Evolutionary conservation across 2,113 vertebrate species (phyloP).

Genomic region (Dendrocopos noguchii): DNA sequence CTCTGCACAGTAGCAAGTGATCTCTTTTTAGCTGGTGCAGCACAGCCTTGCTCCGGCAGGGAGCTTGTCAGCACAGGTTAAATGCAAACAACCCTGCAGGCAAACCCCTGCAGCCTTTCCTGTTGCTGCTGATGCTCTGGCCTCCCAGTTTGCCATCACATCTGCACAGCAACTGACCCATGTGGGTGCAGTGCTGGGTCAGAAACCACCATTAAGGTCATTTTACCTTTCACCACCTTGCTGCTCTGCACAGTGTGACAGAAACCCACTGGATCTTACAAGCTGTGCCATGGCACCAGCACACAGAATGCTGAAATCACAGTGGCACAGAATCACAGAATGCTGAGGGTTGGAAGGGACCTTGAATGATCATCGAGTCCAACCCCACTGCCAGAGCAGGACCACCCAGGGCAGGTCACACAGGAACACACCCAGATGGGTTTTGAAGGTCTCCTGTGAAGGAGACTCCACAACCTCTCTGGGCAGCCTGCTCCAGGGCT

Average conservation of each 20-base stretch:
- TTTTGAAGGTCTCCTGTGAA: too few relatives aligned
- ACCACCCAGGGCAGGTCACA: too few relatives aligned
- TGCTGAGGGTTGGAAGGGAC: too few relatives aligned
- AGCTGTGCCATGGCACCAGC: neutral
- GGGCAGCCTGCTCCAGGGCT: too few relatives aligned
- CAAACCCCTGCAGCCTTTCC: neutral
- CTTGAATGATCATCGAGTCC: too few relatives aligned
- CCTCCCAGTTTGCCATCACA: neutral
- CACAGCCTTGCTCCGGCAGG: neutral
- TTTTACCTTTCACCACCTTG: neutral
- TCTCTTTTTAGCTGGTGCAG: neutral
- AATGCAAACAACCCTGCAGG: neutral
- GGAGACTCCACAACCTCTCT: too few relatives aligned
- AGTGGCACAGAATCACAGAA: too few relatives aligned
- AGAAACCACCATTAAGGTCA: accelerated
- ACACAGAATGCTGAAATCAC: neutral
- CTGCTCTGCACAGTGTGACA: accelerated
- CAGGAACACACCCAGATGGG: too few relatives aligned
- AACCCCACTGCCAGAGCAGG: too few relatives aligned
- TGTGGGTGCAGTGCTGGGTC: accelerated
- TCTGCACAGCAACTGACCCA: neutral
- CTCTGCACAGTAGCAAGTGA: neutral
- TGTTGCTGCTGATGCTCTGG: neutral
- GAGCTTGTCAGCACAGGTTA: neutral
- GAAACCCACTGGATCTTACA: neutral